phyloP scores from a whole-genome alignment of 2,797 vertebrate genomes.

The Betta splendens region DNA sequence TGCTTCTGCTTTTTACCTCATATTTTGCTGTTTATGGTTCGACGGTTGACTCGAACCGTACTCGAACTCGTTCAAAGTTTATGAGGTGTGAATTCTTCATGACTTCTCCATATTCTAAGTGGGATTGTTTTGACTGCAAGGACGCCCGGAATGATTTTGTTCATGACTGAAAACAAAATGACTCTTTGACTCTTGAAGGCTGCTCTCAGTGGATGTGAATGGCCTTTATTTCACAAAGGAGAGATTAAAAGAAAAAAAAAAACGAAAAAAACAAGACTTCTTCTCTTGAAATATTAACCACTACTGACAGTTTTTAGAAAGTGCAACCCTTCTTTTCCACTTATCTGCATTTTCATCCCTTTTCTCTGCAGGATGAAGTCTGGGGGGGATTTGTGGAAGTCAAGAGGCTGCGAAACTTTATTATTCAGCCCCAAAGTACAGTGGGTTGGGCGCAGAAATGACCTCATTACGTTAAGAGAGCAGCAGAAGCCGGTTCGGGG shows the following conservation, averaged over 20 bases:
- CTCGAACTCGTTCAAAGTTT: too few species aligned
- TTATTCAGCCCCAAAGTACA: conserved; percentile 45
- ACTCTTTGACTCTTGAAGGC: conserved; percentile 3
- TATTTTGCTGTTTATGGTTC: too few species aligned
- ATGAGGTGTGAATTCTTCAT: background rate
- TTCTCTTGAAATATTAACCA: conserved; percentile 24
- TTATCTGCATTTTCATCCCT: conserved; percentile 41
- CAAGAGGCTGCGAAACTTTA: conserved; percentile 47
- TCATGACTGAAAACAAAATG: conserved; percentile 16
- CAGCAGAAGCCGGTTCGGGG: conserved; percentile 34
- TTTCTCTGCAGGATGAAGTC: conserved; percentile 39
- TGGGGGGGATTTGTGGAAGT: conserved; percentile 34
- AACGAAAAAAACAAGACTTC: conserved; percentile 21
- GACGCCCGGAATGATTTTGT: background rate
- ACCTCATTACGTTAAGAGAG: conserved; percentile 63
- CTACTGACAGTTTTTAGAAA: conserved; percentile 21
- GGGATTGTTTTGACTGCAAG: conserved; percentile 7
- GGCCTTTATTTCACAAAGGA: conserved; percentile 13
- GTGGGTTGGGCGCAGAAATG: conserved; percentile 49
- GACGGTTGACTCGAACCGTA: too few species aligned
- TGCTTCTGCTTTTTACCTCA: too few species aligned
- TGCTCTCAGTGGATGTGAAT: conserved; percentile 25
- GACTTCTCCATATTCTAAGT: background rate
- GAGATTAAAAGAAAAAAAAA: conserved; percentile 12
- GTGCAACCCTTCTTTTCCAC: conserved; percentile 23